Base-by-base conservation (phyloP, 2,113 vertebrate species). In the Vulpes lagopus region DNA sequence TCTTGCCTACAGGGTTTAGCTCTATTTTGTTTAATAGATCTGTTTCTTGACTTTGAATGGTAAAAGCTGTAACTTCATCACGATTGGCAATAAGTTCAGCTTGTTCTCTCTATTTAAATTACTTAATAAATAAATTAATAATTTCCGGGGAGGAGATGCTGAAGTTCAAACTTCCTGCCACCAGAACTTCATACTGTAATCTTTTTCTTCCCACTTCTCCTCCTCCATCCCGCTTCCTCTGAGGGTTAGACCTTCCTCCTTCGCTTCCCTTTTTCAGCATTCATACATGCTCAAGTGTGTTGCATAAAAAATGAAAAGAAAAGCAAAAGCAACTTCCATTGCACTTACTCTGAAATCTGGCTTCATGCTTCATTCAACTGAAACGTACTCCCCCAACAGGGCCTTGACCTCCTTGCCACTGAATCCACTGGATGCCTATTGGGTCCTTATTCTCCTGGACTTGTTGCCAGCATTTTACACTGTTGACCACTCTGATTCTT, bases 221-320 rank as follows among this genome's bases (percentile, higher is more conserved):
- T 57, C 2, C 15, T 79, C 71, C 51, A 30, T 74, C 71, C 81
- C 3, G 0, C 79, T 81, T 88, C 30, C 25, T 1, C 43, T 27
- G 23, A 78, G 5, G 22, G 51, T 91, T 78, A 86, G 62, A 11
- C n/a, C 30, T 35, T 12, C n/a, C 2, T 82, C 49, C 55, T 73
- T 90, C 6, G 22, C 86, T 27, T 32, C 30, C 69, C 25, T 86
- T 83, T 92, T 96, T 96, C 49, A 78, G 85, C 71, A 88, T 89
- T 53, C 57, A 79, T 65, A 73, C 17, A 49, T 59, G 23, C 49
- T 82, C 80, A 94, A 53, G 14, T 64, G 3, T 35, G 5, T 79
- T 12, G 92, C 30, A 53, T 94, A 11, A 76, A 74, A 82, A 89
- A 64, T 43, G 19, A 49, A 62, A 60, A 60, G 14, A 71, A 73